phyloP scores from a whole-genome alignment of 2,888 invertebrate genomes.

The Dexiosoma caninum region DNA sequence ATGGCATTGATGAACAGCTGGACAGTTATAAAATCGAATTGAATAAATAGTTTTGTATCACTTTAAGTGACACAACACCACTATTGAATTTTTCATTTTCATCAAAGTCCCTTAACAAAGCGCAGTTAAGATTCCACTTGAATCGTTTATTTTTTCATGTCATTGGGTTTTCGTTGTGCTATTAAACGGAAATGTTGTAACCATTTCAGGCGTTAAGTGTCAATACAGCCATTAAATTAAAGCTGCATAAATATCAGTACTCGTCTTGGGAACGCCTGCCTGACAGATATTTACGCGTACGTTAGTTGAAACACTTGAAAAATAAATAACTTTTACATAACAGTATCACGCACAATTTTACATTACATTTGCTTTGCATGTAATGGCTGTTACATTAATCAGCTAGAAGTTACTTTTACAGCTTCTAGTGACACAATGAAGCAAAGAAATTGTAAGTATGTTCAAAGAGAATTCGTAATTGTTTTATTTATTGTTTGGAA shows the following conservation, averaged over 20 bases:
- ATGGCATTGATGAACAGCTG: not conserved
- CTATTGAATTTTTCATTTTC: slow-evolving; percentile 33
- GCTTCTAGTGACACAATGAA: not conserved
- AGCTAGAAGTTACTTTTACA: not conserved
- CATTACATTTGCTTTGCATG: not conserved
- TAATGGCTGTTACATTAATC: not conserved
- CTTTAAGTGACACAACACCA: slow-evolving; percentile 13
- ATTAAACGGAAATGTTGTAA: slow-evolving; percentile 22
- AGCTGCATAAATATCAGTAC: slow-evolving; percentile 41
- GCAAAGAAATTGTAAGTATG: not conserved
- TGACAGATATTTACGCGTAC: not conserved
- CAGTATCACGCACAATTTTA: slow-evolving; percentile 12
- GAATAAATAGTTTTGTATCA: not conserved
- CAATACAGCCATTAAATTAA: slow-evolving; percentile 47
- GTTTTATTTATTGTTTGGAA: too few species aligned
- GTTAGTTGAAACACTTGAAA: slow-evolving; percentile 11
- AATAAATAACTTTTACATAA: slow-evolving; percentile 7
- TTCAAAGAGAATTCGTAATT: not conserved
- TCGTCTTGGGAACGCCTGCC: slow-evolving; percentile 24
- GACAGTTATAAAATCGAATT: not conserved
- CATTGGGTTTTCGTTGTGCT: not conserved
- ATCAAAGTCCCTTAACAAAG: slow-evolving; percentile 47
- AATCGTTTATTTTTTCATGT: slow-evolving; percentile 2
- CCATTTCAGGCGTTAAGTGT: slow-evolving; percentile 40
- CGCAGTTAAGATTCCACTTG: slow-evolving; percentile 28